Evolutionary conservation across 37 sponge, comb jelly and placozoan species (phyloP).

Genomic region (Theonella swinhoei): DNA sequence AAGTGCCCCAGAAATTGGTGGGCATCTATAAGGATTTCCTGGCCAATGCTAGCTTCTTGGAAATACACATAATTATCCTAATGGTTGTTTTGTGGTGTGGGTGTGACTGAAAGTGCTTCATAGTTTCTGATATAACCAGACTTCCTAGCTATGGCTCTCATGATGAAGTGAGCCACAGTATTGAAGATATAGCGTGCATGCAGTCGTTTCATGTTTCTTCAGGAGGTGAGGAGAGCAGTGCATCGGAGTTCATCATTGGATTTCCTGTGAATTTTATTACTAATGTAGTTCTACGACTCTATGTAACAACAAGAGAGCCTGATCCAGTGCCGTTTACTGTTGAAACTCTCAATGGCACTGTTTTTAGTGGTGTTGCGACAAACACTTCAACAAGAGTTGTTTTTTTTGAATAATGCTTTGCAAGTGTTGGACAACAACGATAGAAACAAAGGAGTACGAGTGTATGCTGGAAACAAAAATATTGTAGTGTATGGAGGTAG

Average conservation of each 20-base stretch:
- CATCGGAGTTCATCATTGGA: constrained; percentile 32
- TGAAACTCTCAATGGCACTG: background rate
- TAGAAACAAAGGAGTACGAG: constrained; percentile 39
- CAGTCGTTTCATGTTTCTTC: too few relatives aligned
- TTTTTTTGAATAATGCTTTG: background rate
- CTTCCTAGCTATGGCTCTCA: too few relatives aligned
- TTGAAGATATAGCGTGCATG: too few relatives aligned
- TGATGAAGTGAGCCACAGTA: too few relatives aligned
- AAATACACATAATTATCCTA: too few relatives aligned
- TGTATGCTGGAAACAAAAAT: constrained; percentile 22
- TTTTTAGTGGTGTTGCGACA: constrained; percentile 1
- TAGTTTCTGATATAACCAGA: too few relatives aligned
- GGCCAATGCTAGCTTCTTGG: too few relatives aligned
- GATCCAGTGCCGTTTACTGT: constrained; percentile 22
- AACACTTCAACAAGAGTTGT: background rate
- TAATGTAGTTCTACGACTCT: background rate
- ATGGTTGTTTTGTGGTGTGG: too few relatives aligned
- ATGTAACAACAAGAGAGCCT: constrained; percentile 19
- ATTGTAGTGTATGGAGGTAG: constrained; percentile 53
- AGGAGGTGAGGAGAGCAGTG: constrained; percentile 34
- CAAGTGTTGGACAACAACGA: constrained; percentile 8
- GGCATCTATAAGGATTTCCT: too few relatives aligned
- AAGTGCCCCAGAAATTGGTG: too few relatives aligned
- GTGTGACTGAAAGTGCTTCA: too few relatives aligned
- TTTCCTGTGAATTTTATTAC: constrained; percentile 7